A percentile compares a stretch with the other conserved stretches of the same genome.
Conservation (phyloP, 1,140 invertebrate genomes). For the Meteorus sp. region DNA sequence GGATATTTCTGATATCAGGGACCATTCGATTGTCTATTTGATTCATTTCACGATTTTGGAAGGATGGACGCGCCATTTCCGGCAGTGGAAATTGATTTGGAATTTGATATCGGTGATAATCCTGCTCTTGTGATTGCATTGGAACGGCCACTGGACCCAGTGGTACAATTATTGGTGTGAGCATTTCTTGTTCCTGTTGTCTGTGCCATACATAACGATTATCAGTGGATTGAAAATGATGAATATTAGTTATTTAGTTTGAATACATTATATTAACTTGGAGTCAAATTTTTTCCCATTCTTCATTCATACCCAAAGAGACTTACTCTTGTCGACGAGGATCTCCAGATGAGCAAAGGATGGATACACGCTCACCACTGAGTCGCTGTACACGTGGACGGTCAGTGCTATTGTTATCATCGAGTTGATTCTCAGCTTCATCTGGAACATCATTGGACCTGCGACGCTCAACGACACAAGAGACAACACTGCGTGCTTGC, state of each 20-base stretch:
- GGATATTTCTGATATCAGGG: conserved; percentile 45
- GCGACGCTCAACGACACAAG: conserved; percentile 84
- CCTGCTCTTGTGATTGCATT: conserved; percentile 46
- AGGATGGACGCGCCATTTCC: conserved; percentile 49
- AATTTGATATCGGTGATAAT: conserved; percentile 49
- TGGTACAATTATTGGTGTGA: conserved; percentile 56
- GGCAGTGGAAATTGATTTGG: conserved; percentile 52
- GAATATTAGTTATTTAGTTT: neutral
- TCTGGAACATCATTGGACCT: conserved; percentile 80
- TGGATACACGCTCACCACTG: conserved; percentile 81
- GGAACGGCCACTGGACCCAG: conserved; percentile 54
- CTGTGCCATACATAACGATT: conserved; percentile 28
- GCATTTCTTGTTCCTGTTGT: conserved; percentile 50
- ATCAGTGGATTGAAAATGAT: neutral
- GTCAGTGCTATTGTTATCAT: conserved; percentile 70
- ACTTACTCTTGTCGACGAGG: conserved; percentile 65
- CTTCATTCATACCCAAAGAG: neutral
- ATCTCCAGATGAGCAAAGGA: conserved; percentile 79
- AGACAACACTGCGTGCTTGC: conserved; percentile 68
- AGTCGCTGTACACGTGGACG: conserved; percentile 72
- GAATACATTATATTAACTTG: neutral
- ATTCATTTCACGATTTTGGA: conserved; percentile 48
- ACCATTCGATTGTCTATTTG: conserved; percentile 40
- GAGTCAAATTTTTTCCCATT: conserved; percentile 7
- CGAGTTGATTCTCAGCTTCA: conserved; percentile 56